phyloP scores from a whole-genome alignment of 2,797 vertebrate genomes.

The Megalops cyprinoides region DNA sequence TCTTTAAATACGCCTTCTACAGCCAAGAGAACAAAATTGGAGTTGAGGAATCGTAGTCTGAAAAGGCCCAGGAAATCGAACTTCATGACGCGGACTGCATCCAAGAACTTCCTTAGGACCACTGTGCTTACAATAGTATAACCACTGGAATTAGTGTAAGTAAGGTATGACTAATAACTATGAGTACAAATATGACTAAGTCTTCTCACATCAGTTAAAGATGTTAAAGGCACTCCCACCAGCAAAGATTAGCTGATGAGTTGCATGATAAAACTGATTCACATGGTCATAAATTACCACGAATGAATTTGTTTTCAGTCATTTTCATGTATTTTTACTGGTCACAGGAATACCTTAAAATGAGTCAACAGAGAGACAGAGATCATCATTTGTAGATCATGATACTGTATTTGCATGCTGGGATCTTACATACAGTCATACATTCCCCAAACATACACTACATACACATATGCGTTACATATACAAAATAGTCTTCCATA shows the following conservation, averaged over 20 bases:
- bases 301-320: too few species aligned
- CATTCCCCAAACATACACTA: constrained; percentile 56
- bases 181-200: too few species aligned
- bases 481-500: constrained; percentile 48
- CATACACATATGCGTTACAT: constrained; percentile 57
- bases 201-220: too few species aligned
- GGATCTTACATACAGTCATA: constrained; percentile 51
- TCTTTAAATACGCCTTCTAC: background rate
- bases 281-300: too few species aligned
- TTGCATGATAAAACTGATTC: background rate
- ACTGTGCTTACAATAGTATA: too few species aligned
- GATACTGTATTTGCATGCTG: constrained; percentile 58
- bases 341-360: too few species aligned
- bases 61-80: background rate
- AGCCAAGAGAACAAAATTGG: background rate
- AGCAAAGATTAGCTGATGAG: background rate
- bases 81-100: too few species aligned
- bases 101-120: too few species aligned
- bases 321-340: too few species aligned
- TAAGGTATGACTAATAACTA: too few species aligned
- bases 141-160: too few species aligned
- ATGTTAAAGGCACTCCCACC: background rate
- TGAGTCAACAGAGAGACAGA: constrained; percentile 14
- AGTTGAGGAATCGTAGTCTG: background rate
- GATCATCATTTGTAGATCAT: constrained; percentile 17